Conservation (phyloP, 2,113 vertebrate species). For the Melierax canorus region DNA sequence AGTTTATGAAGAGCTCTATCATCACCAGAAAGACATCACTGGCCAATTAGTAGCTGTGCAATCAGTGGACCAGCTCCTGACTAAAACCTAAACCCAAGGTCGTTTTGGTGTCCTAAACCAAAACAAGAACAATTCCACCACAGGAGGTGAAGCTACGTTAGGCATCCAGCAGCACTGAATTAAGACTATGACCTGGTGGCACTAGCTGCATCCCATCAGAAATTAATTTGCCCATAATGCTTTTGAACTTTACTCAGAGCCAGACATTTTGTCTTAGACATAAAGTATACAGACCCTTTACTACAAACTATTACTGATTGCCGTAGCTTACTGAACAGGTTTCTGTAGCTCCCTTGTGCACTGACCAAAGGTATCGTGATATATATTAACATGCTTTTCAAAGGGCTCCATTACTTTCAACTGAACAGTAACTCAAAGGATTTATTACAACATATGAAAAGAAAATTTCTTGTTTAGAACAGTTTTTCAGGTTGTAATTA, state of each 20-base stretch:
- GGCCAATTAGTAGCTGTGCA: background rate
- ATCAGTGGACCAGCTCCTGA: background rate
- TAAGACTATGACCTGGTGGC: background rate
- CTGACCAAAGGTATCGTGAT: background rate
- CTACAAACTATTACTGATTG: background rate
- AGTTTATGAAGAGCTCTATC: background rate
- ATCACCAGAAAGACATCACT: background rate
- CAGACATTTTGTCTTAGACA: background rate
- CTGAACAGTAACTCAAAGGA: background rate
- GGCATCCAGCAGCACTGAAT: background rate
- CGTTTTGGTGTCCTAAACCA: background rate
- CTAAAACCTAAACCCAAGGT: background rate
- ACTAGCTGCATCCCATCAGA: background rate
- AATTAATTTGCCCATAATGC: background rate
- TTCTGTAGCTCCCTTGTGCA: background rate
- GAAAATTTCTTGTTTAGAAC: background rate
- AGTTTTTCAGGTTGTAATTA: background rate
- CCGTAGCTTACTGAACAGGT: background rate
- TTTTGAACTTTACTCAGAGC: background rate
- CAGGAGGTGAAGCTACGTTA: background rate
- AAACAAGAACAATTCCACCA: background rate
- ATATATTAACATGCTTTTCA: background rate
- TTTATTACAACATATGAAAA: background rate
- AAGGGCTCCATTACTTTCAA: background rate
- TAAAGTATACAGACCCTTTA: background rate